Percentiles rank a stretch among this genome's conserved stretches.
phyloP scores from a whole-genome alignment of 1,140 invertebrate genomes.

The Globodera rostochiensis region DNA sequence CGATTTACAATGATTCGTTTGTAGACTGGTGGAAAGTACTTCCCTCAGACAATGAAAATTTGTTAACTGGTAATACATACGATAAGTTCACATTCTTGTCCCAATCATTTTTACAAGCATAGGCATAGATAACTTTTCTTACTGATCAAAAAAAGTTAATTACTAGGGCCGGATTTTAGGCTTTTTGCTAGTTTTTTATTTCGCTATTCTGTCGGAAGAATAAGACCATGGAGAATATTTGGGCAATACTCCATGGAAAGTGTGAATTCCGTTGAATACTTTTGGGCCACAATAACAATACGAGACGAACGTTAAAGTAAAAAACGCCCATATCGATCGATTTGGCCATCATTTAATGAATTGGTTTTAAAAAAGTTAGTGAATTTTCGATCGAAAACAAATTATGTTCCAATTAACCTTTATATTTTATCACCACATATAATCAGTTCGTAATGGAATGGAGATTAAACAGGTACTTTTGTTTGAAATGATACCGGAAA shows the following conservation, averaged over 20 bases:
- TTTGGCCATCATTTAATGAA: not conserved
- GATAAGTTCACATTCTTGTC: too few relatives aligned
- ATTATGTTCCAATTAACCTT: too few relatives aligned
- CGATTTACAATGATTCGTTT: not conserved
- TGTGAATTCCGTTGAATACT: slow-evolving; percentile 3
- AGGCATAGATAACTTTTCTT: too few relatives aligned
- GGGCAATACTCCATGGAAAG: not conserved
- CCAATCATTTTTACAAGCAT: too few relatives aligned
- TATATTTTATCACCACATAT: not conserved
- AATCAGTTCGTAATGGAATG: not conserved
- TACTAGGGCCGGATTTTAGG: too few relatives aligned
- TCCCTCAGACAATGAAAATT: too few relatives aligned
- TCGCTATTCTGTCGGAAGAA: not conserved
- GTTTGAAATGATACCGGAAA: not conserved
- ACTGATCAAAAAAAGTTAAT: too few relatives aligned
- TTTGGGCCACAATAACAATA: not conserved
- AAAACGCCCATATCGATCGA: not conserved
- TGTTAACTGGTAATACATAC: too few relatives aligned
- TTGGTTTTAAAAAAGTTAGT: not conserved
- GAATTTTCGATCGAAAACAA: too few relatives aligned
- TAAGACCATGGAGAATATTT: slow-evolving; percentile 2
- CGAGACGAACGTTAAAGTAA: not conserved
- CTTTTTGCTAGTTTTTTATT: not conserved
- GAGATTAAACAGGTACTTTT: not conserved
- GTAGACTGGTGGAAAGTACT: not conserved